These are phyloP conservation scores for Typhlomys cinereus DNA, from an alignment of 2,113 vertebrate species.

Conservation along the genomic window DNA sequence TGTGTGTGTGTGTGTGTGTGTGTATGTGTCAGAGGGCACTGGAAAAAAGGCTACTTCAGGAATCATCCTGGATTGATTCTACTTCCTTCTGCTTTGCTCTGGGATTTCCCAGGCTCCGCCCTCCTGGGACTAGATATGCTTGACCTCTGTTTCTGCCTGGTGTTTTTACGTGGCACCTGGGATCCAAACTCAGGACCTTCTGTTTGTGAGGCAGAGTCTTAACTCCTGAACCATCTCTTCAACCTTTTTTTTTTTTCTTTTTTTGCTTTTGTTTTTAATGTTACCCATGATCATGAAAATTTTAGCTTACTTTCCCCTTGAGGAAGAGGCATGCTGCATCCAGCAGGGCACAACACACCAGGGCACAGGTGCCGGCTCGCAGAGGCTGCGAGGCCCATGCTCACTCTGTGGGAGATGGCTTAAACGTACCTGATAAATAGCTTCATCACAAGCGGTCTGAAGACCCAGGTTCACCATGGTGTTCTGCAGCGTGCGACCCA, in stretches of 20 bases:
- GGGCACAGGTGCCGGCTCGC: fast-evolving
- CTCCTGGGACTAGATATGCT: too few species aligned
- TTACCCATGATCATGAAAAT: background rate
- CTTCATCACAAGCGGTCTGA: conserved; percentile 91
- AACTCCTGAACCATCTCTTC: too few species aligned
- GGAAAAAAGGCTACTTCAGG: too few species aligned
- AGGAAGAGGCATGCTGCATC: background rate
- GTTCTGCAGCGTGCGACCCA: conserved; percentile 94
- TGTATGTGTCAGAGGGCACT: too few species aligned
- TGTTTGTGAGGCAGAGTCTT: too few species aligned
- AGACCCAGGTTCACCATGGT: conserved; percentile 94
- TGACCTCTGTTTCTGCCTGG: too few species aligned
- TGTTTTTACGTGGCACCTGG: too few species aligned
- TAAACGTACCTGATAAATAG: conserved; percentile 90
- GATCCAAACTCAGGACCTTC: too few species aligned
- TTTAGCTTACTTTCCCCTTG: background rate
- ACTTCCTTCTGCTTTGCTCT: too few species aligned
- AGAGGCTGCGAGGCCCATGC: fast-evolving
- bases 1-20: too few species aligned
- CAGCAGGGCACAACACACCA: fast-evolving
- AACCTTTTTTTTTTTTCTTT: background rate
- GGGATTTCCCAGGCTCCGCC: too few species aligned
- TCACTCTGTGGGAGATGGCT: background rate
- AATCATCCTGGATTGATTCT: too few species aligned
- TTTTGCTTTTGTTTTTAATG: background rate